Evolutionary conservation across 2,797 vertebrate genomes (phyloP), one percentile per base, ranked within the genome.

Genomic region (Zalophus californianus): DNA sequence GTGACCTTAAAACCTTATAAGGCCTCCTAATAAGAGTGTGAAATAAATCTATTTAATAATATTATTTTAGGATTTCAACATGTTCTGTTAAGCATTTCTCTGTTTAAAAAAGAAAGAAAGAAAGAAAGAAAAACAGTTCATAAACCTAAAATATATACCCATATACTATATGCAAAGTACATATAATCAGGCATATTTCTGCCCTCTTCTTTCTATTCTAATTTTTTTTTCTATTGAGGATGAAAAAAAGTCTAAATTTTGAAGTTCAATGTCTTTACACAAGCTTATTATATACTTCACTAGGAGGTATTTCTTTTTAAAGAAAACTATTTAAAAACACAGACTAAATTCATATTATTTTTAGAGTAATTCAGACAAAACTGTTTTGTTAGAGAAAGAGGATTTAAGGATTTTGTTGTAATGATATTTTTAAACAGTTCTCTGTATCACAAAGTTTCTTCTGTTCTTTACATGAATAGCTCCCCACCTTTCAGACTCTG

Each of bases 31-130:
- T 80, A 97, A 98, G 35, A 66, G 0, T 64, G 54, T 90, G 48
- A 29, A 29, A 62, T 86, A 82, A 91, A 77, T 97, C 92, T 50
- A 95, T 86, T 97, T 97, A 85, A 93, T 97, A 95, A 23, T 38
- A 77, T 83, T 97, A 93, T 89, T 86, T 80, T 89, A 75, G 75
- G 1, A 77, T 3, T 96, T 94, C 29, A 60, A 87, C 88, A 73
- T 86, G 18, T 54, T 94, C 56, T 83, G 23, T 21, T 56, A 91
- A 62, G 13, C 15, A 86, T 50, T 88, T 97, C 13, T 79, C 3
- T 89, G 11, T 7, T 20, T 16, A 50, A 32, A 14, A 14, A 77
- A 7, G 44, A 32, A 10, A 78, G 75, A 3, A 3, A 83, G 2
- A n/a, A 32, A 79, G 7, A 54, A 68, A 78, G 0, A 80, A 48